Base-by-base conservation (phyloP, 2,797 vertebrate species). In the Sarcophilus harrisii region DNA sequence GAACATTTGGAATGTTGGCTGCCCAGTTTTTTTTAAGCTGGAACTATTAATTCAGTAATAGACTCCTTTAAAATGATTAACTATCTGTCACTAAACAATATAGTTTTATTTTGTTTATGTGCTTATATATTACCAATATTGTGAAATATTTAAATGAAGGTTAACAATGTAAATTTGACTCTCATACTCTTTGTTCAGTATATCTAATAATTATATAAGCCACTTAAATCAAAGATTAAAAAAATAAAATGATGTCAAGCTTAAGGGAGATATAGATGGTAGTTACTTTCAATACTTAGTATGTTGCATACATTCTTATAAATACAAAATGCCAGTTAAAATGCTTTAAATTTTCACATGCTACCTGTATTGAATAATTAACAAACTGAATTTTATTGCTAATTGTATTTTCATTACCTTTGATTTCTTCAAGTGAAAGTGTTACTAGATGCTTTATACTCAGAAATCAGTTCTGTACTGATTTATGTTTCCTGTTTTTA, bases 391-490 rank as follows among this genome's bases (percentile, higher is more conserved):
- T 96, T 96, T 38, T 96, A 27, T 62, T 95, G 57, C 32, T 97
- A 97, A 97, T 95, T 98, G 92, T 98, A 96, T 98, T 98, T 98
- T 98, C 57, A 95, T 96, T 97, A 94, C 28, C 96, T 97, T 94
- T 97, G 52, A 97, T 92, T 97, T 92, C 98, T 96, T 94, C 24
- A 96, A 96, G 58, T 6, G 0, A 94, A 93, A 91, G 66, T 45
- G 4, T 95, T 97, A 91, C 58, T 28, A 96, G 49, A 57, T 97
- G 52, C 92, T 94, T 97, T 94, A 57, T 93, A 93, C 21, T 96
- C 96, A 92, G 90, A 97, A 92, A 59, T 29, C n/a, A 11, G 57
- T 97, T 97, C 89, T 96, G 93, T 96, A 91, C 52, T 96, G 62
- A 93, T 95, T 91, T 93, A 60, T 93, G 91, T 92, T 97, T 92